These are phyloP conservation scores for Myripristis jacobus DNA, from an alignment of 2,797 vertebrate species.

Conservation along the genomic window DNA sequence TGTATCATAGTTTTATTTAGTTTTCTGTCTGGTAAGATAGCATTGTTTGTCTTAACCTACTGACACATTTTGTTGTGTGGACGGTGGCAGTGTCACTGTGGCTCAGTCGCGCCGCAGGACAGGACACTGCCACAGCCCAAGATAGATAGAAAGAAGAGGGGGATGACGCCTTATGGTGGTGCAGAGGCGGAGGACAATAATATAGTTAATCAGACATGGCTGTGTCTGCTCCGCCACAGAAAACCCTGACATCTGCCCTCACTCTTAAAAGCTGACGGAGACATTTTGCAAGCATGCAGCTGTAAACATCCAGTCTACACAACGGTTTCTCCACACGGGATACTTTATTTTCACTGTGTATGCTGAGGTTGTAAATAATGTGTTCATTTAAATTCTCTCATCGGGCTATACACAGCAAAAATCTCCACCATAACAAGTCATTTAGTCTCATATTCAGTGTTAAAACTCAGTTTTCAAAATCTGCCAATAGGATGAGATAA, in stretches of 20 bases:
- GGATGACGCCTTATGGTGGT: conserved; percentile 56
- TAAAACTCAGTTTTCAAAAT: too few species aligned
- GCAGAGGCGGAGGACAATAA: conserved; percentile 80
- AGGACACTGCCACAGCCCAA: conserved; percentile 60
- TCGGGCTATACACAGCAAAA: too few species aligned
- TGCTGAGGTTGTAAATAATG: conserved; percentile 25
- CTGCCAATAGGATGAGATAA: too few species aligned
- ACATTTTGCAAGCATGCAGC: conserved; percentile 71
- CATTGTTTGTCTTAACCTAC: conserved; percentile 64
- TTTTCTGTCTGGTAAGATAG: conserved; percentile 26
- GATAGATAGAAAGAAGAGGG: conserved; percentile 62
- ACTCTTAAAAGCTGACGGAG: conserved; percentile 70
- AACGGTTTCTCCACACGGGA: conserved; percentile 46
- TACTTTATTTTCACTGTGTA: conserved; percentile 31
- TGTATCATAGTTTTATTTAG: conserved; percentile 20
- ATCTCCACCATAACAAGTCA: too few species aligned
- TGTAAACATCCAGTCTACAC: conserved; percentile 61
- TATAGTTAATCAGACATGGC: conserved; percentile 86
- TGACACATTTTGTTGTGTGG: conserved; percentile 74
- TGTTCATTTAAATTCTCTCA: conserved; percentile 52
- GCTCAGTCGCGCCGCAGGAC: conserved; percentile 74
- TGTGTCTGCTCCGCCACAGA: conserved; percentile 80
- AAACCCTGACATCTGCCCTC: conserved; percentile 79
- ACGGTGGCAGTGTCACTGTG: conserved; percentile 79
- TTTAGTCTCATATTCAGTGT: conserved; percentile 10